These are phyloP conservation scores for Drosophila ogumai DNA, from an alignment of 1,140 invertebrate species.

Conservation along the genomic window DNA sequence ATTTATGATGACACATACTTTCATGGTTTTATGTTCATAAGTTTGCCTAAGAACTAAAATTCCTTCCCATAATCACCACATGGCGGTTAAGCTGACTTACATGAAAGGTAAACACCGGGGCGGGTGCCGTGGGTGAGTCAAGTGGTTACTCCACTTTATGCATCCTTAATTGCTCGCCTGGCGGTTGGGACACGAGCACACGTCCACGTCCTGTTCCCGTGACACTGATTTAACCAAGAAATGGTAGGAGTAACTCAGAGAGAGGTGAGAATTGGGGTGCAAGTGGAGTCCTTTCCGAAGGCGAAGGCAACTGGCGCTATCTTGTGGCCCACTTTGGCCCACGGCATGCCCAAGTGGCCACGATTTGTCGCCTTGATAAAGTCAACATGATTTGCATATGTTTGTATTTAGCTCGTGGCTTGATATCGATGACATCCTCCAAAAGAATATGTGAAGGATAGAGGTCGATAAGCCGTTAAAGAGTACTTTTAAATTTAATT, in stretches of 20 bases:
- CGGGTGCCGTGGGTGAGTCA: slow-evolving; percentile 49
- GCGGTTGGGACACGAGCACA: slow-evolving; percentile 43
- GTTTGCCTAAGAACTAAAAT: not conserved
- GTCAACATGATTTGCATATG: slow-evolving; percentile 58
- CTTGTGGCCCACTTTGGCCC: slow-evolving; percentile 39
- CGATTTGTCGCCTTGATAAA: slow-evolving; percentile 63
- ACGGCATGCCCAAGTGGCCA: slow-evolving; percentile 56
- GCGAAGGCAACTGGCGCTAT: slow-evolving; percentile 29
- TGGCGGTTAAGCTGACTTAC: slow-evolving; percentile 51
- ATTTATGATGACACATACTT: too few species aligned
- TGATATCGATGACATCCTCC: slow-evolving; percentile 16
- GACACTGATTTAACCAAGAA: slow-evolving; percentile 70
- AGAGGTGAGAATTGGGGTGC: slow-evolving; percentile 1
- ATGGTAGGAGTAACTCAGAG: not conserved
- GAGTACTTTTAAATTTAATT: not conserved
- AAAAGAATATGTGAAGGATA: not conserved
- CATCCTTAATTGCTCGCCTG: slow-evolving; percentile 76
- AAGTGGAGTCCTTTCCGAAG: slow-evolving; percentile 15
- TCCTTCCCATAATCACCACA: not conserved
- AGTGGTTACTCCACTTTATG: slow-evolving; percentile 80
- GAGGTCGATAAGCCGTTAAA: not conserved
- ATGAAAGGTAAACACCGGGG: slow-evolving; percentile 39
- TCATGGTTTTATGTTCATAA: too few species aligned
- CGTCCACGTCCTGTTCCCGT: slow-evolving; percentile 69
- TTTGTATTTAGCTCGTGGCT: slow-evolving; percentile 35